These are phyloP conservation scores for Drosophila greeni DNA, from an alignment of 2,888 invertebrate species.

Conservation along the genomic window DNA sequence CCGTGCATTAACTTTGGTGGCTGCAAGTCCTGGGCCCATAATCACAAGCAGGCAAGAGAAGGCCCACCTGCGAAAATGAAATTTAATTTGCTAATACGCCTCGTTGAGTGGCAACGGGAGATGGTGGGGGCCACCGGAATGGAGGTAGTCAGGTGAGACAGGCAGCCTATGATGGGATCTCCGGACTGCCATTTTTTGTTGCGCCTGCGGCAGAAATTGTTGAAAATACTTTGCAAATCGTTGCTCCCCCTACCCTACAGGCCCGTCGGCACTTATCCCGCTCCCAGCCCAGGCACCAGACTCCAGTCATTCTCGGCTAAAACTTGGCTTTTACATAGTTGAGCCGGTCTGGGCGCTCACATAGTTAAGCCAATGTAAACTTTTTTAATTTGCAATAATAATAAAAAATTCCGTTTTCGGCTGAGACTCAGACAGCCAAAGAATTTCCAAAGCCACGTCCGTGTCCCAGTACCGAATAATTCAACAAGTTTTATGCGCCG, in stretches of 20 bases:
- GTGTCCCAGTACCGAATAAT: slow-evolving; percentile 51
- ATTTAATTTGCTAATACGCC: slow-evolving; percentile 52
- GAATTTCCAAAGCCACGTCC: slow-evolving; percentile 40
- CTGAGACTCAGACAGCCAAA: slow-evolving; percentile 25
- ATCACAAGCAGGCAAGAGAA: slow-evolving; percentile 32
- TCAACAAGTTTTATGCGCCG: slow-evolving; percentile 70
- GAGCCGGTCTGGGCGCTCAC: slow-evolving; percentile 40
- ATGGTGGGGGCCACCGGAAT: slow-evolving; percentile 4
- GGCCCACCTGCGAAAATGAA: slow-evolving; percentile 48
- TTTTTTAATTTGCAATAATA: slow-evolving; percentile 74
- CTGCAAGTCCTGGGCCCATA: slow-evolving; percentile 41
- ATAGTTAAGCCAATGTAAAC: slow-evolving; percentile 72
- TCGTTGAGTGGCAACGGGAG: slow-evolving; percentile 22
- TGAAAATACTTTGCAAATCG: slow-evolving; percentile 60
- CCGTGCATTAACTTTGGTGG: slow-evolving; percentile 41
- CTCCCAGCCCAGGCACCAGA: slow-evolving; percentile 1
- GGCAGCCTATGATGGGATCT: slow-evolving; percentile 38
- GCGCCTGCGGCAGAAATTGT: slow-evolving; percentile 56
- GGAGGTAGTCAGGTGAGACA: slow-evolving; percentile 35
- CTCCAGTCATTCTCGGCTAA: slow-evolving; percentile 38
- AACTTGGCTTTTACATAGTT: slow-evolving; percentile 69
- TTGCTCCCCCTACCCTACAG: slow-evolving; percentile 4
- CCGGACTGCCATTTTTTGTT: slow-evolving; percentile 36
- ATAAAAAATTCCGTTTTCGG: slow-evolving; percentile 61
- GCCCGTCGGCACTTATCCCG: background rate